These are phyloP conservation scores for Pseudopleuronectes americanus DNA, from an alignment of 2,797 vertebrate species.

Conservation along the genomic window DNA sequence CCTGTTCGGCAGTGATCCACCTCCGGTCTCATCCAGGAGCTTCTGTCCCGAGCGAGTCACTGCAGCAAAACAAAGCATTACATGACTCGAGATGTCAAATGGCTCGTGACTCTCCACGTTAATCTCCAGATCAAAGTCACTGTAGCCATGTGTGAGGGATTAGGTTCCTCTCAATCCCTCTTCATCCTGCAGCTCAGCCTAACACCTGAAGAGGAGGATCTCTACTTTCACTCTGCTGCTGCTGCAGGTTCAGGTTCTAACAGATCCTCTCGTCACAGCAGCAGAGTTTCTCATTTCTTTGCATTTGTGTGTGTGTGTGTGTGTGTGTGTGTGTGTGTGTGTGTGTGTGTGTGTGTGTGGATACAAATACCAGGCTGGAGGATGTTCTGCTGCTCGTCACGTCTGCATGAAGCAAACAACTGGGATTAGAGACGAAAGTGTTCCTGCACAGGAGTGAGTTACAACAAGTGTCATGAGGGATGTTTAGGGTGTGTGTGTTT, in stretches of 20 bases:
- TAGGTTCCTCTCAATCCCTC: conserved; percentile 74
- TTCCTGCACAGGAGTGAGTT: conserved; percentile 48
- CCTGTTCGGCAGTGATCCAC: not conserved
- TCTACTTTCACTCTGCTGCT: conserved; percentile 53
- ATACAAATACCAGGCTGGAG: not conserved
- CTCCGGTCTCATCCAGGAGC: not conserved
- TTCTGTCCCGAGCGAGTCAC: not conserved
- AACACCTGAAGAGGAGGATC: conserved; percentile 50
- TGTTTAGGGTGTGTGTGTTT: too few species aligned
- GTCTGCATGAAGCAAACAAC: conserved; percentile 5
- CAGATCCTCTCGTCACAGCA: not conserved
- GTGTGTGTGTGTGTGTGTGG: too few species aligned
- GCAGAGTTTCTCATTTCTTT: not conserved
- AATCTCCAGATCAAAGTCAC: conserved; percentile 52
- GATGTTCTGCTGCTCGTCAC: not conserved
- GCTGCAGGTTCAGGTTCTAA: not conserved
- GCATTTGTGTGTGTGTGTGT: too few species aligned
- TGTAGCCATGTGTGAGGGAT: conserved; percentile 70
- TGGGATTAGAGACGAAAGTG: not conserved
- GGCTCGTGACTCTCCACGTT: conserved; percentile 58
- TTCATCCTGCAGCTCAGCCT: conserved; percentile 68
- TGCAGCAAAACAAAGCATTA: not conserved
- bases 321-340: too few species aligned
- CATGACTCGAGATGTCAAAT: conserved; percentile 26
- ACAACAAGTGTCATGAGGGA: not conserved